These are phyloP conservation scores for Eristalis pertinax DNA, from an alignment of 2,888 invertebrate genomes.

Conservation along the genomic window DNA sequence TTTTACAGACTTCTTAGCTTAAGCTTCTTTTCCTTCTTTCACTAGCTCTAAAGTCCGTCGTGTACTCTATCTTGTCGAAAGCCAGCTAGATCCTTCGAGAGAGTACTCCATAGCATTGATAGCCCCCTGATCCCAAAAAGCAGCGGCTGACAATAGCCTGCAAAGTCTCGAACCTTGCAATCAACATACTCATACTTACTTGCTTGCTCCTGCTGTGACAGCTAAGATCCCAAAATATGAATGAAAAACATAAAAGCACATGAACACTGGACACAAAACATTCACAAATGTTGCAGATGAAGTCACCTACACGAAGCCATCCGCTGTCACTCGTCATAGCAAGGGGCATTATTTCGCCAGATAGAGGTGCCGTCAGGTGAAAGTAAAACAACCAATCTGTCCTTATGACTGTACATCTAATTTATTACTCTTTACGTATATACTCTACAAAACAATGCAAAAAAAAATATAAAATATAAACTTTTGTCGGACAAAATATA, in stretches of 20 bases:
- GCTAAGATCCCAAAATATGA: not conserved
- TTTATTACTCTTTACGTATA: conserved; percentile 22
- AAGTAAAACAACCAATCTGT: not conserved
- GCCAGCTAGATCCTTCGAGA: too few species aligned
- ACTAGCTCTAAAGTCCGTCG: too few species aligned
- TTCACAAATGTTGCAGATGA: not conserved
- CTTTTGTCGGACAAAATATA: conserved; percentile 12
- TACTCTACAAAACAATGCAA: conserved; percentile 31
- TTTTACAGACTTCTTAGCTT: too few species aligned
- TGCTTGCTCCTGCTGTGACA: not conserved
- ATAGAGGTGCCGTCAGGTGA: not conserved
- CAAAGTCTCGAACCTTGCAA: too few species aligned
- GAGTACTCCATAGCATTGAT: too few species aligned
- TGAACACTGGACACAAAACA: not conserved
- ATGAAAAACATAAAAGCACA: not conserved
- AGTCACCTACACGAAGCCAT: not conserved
- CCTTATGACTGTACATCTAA: conserved; percentile 17
- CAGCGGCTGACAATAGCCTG: too few species aligned
- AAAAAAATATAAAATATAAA: not conserved
- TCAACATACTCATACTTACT: not conserved
- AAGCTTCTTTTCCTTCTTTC: too few species aligned
- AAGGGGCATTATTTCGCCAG: conserved; percentile 61
- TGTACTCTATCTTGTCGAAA: too few species aligned
- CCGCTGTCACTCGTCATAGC: conserved; percentile 47
- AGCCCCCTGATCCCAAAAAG: too few species aligned